phyloP scores from a whole-genome alignment of 2,888 invertebrate genomes.

The Spatulosminthurus flaviceps region DNA sequence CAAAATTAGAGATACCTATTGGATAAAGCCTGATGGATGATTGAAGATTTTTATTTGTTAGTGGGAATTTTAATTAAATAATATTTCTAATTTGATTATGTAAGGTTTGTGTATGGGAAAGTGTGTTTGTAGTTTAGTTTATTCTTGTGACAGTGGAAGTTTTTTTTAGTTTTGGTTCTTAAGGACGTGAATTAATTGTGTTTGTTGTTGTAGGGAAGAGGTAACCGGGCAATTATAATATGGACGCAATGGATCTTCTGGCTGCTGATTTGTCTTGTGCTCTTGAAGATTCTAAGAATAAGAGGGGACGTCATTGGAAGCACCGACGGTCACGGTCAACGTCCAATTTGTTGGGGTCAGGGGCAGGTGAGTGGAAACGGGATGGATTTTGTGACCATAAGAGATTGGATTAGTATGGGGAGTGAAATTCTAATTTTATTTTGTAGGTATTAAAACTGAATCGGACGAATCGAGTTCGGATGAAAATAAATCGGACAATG shows the following conservation, averaged over 20 bases:
- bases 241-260: slow-evolving; percentile 50
- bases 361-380: slow-evolving; percentile 30
- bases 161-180: too few species aligned
- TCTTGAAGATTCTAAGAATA: slow-evolving; percentile 40
- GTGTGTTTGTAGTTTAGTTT: too few species aligned
- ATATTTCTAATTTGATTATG: too few species aligned
- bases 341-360: slow-evolving; percentile 47
- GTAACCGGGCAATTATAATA: slow-evolving; percentile 18
- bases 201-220: neutral
- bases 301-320: slow-evolving; percentile 48
- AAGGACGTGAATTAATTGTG: neutral
- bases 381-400: too few species aligned
- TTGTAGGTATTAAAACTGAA: slow-evolving; percentile 44
- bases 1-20: too few species aligned
- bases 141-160: too few species aligned
- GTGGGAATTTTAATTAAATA: too few species aligned
- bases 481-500: slow-evolving; percentile 53
- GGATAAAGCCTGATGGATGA: too few species aligned
- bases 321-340: slow-evolving; percentile 52
- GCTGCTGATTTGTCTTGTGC: slow-evolving; percentile 52
- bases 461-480: slow-evolving; percentile 46
- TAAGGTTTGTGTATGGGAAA: too few species aligned
- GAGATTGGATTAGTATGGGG: too few species aligned
- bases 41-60: too few species aligned
- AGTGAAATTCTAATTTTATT: neutral